Conservation (phyloP, 2,888 invertebrate species). For the Drosophila mettleri region DNA sequence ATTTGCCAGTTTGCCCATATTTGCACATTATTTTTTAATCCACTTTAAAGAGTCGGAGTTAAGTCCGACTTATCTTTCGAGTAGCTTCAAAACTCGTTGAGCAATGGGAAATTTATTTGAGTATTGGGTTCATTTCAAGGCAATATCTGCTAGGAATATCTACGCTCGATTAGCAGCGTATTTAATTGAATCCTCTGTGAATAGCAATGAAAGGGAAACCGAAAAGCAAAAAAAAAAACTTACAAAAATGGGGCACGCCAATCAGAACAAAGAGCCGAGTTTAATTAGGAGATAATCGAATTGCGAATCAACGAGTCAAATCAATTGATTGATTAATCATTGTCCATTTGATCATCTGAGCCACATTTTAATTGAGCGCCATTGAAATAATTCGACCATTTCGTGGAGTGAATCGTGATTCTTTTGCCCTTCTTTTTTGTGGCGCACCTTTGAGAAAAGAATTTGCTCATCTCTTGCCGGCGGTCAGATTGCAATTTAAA, state of each 20-base stretch:
- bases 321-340: conserved; percentile 39
- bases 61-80: neutral
- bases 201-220: conserved; percentile 17
- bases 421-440: neutral
- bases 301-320: conserved; percentile 47
- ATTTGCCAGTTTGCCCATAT: neutral
- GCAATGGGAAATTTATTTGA: neutral
- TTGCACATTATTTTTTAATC: neutral
- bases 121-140: neutral
- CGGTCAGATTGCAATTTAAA: conserved; percentile 9
- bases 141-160: conserved; percentile 6
- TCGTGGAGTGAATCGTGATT: neutral
- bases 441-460: conserved; percentile 2
- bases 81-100: neutral
- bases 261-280: conserved; percentile 41
- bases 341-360: conserved; percentile 23
- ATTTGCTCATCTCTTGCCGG: conserved; percentile 3
- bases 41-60: neutral
- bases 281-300: conserved; percentile 57
- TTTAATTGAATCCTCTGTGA: conserved; percentile 68
- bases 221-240: conserved; percentile 4
- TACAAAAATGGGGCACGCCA: conserved; percentile 35
- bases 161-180: conserved; percentile 52
- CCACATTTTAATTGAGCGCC: conserved; percentile 51
- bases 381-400: conserved; percentile 6